Percentiles rank a stretch among this genome's conserved stretches.
These are phyloP conservation scores for Drosophila leonis DNA, from an alignment of 2,888 invertebrate species.

Conservation along the genomic window DNA sequence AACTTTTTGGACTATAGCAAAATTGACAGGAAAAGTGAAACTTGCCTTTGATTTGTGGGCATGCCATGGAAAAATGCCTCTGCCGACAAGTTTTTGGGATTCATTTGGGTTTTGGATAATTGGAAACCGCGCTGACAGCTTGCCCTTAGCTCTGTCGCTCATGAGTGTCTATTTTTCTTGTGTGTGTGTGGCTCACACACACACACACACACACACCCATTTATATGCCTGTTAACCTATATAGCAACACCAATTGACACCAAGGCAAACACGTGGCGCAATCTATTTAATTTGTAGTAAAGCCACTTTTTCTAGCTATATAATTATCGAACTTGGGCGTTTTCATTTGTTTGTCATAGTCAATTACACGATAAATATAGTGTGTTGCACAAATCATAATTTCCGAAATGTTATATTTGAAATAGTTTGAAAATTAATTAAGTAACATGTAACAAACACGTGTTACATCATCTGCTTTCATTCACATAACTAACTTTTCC, in stretches of 20 bases:
- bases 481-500: neutral
- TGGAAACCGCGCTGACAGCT: slow-evolving; percentile 68
- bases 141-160: slow-evolving; percentile 15
- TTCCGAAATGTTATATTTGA: neutral
- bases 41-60: slow-evolving; percentile 65
- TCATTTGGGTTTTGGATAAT: slow-evolving; percentile 59
- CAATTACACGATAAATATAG: slow-evolving; percentile 23
- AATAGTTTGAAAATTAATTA: neutral
- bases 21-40: slow-evolving; percentile 66
- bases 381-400: neutral
- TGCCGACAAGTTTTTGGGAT: slow-evolving; percentile 48
- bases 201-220: neutral
- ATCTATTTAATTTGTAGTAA: slow-evolving; percentile 16
- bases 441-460: no score
- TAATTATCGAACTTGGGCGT: slow-evolving; percentile 24
- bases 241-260: slow-evolving; percentile 15
- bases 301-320: neutral
- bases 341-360: slow-evolving; percentile 26
- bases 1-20: slow-evolving; percentile 52
- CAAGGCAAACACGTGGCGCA: slow-evolving; percentile 28
- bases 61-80: slow-evolving; percentile 46
- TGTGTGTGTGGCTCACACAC: slow-evolving; percentile 9
- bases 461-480: slow-evolving; percentile 8
- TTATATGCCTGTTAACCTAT: neutral
- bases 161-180: slow-evolving; percentile 26